Conservation (phyloP, 2,797 vertebrate genomes). For the Enteromius afrohamiltoni region DNA sequence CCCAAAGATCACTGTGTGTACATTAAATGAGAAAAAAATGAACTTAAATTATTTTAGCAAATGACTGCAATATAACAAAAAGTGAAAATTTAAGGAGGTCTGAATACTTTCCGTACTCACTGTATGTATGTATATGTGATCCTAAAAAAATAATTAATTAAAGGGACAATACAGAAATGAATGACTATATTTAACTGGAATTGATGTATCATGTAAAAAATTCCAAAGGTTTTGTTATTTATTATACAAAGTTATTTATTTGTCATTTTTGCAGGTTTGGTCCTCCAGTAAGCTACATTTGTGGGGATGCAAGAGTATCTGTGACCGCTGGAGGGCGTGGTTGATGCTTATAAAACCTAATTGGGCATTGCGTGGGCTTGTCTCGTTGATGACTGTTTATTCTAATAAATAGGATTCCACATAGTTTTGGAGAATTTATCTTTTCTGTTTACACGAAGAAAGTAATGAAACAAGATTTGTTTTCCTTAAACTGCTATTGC, state of each 20-base stretch:
- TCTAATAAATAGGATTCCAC: background rate
- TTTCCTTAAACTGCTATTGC: background rate
- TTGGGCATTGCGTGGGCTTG: background rate
- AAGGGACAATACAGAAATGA: background rate
- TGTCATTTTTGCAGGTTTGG: background rate
- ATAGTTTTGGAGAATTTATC: background rate
- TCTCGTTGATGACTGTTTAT: background rate
- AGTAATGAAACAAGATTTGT: background rate
- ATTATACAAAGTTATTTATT: background rate
- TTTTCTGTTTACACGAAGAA: background rate
- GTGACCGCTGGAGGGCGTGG: conserved; percentile 33
- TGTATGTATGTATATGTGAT: too few relatives aligned
- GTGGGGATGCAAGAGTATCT: background rate
- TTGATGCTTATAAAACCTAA: background rate
- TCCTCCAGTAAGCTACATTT: background rate
- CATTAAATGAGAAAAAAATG: too few relatives aligned
- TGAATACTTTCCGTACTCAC: too few relatives aligned
- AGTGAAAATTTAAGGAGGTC: too few relatives aligned
- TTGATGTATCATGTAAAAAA: too few relatives aligned
- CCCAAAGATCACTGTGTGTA: too few relatives aligned
- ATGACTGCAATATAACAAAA: too few relatives aligned
- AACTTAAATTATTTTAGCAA: too few relatives aligned
- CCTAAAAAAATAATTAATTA: background rate
- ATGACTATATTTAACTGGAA: background rate
- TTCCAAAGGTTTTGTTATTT: background rate